Evolutionary conservation across 2,113 vertebrate genomes (phyloP).

Genomic region (Megalops atlanticus): DNA sequence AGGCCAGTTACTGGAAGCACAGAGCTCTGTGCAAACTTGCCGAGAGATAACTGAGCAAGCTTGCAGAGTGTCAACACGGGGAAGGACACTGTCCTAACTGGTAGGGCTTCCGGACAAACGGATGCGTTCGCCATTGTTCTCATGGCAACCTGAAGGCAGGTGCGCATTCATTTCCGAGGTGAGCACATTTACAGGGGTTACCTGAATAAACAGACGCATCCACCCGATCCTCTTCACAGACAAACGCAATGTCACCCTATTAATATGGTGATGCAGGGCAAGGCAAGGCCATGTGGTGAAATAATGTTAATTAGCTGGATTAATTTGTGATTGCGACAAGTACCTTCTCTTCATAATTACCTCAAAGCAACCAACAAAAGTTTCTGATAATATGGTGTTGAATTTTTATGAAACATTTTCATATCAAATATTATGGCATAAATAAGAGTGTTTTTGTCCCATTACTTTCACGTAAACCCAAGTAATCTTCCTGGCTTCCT

Average conservation of each 20-base stretch:
- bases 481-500: too few relatives aligned
- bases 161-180: neutral
- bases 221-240: neutral
- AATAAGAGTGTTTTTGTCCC: too few relatives aligned
- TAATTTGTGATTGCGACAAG: neutral
- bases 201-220: neutral
- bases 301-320: neutral
- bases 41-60: constrained; percentile 21
- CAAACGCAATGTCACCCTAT: neutral
- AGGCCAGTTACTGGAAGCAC: constrained; percentile 26
- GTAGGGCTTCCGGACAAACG: neutral
- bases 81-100: neutral
- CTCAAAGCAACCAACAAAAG: neutral
- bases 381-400: neutral
- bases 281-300: neutral
- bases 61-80: constrained; percentile 5
- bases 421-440: too few relatives aligned
- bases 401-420: neutral
- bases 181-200: neutral
- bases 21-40: constrained; percentile 29
- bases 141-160: neutral
- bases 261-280: neutral
- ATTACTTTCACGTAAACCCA: too few relatives aligned
- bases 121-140: neutral
- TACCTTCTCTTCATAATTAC: neutral